Percentiles rank a stretch among this genome's conserved stretches.
These are phyloP conservation scores for Thaumatotibia leucotreta DNA, from an alignment of 1,140 invertebrate genomes.

Conservation along the genomic window DNA sequence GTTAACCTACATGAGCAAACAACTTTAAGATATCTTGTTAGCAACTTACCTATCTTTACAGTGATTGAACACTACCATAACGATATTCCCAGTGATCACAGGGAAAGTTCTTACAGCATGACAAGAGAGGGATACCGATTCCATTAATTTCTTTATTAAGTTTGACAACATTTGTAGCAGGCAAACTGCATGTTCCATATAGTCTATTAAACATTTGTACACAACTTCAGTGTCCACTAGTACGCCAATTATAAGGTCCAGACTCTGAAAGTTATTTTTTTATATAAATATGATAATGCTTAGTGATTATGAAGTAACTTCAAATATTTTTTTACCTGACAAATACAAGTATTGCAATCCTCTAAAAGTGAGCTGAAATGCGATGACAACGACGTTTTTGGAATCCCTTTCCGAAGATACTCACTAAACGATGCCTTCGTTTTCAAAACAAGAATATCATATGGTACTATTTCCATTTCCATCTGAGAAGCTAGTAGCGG, in stretches of 20 bases:
- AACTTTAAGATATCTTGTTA: no score
- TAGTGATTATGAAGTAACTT: no score
- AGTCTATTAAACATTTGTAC: constrained; percentile 23
- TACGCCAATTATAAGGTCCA: constrained; percentile 33
- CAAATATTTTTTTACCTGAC: no score
- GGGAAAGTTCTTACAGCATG: constrained; percentile 43
- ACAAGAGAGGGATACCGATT: constrained; percentile 37
- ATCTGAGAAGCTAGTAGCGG: constrained; percentile 23
- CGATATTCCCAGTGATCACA: constrained; percentile 41
- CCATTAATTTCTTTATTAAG: constrained; percentile 41
- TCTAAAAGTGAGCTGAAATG: constrained; percentile 35
- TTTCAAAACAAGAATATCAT: constrained; percentile 33
- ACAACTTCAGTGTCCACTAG: constrained; percentile 27
- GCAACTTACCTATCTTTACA: constrained; percentile 58
- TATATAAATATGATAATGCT: no score
- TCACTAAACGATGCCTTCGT: constrained; percentile 26
- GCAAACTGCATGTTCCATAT: constrained; percentile 40
- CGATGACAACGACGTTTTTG: constrained; percentile 19
- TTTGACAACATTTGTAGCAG: constrained; percentile 43
- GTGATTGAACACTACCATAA: constrained; percentile 52
- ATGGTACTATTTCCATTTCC: constrained; percentile 27
- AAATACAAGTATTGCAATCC: constrained; percentile 42
- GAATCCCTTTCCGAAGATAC: constrained; percentile 16
- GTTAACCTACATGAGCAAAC: no score
- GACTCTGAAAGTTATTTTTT: constrained; percentile 36